A percentile compares a stretch with the other conserved stretches of the same genome.
phyloP scores from a whole-genome alignment of 2,113 vertebrate species.

The Oncorhynchus mykiss region DNA sequence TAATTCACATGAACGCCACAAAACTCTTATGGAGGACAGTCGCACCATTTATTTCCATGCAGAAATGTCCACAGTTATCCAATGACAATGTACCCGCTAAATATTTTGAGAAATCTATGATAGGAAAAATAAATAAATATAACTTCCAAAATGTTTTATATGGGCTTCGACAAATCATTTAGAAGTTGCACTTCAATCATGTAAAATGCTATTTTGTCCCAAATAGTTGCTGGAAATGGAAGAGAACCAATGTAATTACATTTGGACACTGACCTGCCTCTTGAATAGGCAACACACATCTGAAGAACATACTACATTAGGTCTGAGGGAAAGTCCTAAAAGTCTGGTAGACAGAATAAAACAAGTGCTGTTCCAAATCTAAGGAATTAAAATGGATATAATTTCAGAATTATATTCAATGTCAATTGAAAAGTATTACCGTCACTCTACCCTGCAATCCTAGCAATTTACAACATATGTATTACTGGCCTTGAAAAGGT shows the following conservation, averaged over 20 bases:
- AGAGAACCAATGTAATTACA: conserved; percentile 40
- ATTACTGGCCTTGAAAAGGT: conserved; percentile 61
- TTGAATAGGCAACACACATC: background rate
- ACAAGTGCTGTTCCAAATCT: conserved; percentile 38
- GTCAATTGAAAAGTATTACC: conserved; percentile 47
- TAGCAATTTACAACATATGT: conserved; percentile 36
- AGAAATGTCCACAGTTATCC: conserved; percentile 82
- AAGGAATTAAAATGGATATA: conserved; percentile 42
- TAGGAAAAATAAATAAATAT: conserved; percentile 89
- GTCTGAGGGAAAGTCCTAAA: conserved; percentile 1
- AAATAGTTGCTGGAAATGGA: conserved; percentile 44
- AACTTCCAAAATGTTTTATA: conserved; percentile 57
- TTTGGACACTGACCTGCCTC: conserved; percentile 4
- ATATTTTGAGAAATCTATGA: conserved; percentile 86
- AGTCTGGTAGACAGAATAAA: conserved; percentile 36
- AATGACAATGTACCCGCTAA: conserved; percentile 88
- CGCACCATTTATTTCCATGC: conserved; percentile 79
- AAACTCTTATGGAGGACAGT: conserved; percentile 47
- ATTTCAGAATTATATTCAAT: conserved; percentile 42
- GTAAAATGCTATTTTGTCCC: conserved; percentile 50
- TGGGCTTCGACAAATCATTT: conserved; percentile 48
- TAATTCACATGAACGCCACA: conserved; percentile 24
- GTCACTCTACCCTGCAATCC: conserved; percentile 40
- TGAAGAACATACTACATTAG: background rate
- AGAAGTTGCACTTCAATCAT: conserved; percentile 50